phyloP scores from a whole-genome alignment of 2,113 vertebrate species.

The Mirounga angustirostris region DNA sequence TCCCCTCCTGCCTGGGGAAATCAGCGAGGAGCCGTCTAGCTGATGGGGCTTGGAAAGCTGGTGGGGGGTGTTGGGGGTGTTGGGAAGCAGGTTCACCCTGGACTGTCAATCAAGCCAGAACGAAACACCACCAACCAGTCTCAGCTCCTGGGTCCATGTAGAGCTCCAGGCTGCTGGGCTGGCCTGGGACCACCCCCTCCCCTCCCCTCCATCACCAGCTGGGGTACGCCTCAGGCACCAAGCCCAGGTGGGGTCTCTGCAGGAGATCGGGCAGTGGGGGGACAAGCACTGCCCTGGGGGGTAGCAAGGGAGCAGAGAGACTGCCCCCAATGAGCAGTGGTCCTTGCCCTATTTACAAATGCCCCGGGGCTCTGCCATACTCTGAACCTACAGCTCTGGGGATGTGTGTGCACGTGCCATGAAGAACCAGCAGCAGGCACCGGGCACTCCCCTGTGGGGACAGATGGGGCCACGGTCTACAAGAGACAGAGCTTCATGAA shows the following conservation, averaged over 20 bases:
- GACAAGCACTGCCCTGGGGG: accelerated
- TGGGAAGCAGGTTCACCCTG: neutral
- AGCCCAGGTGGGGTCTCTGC: neutral
- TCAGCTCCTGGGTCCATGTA: accelerated
- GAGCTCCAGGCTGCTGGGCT: neutral
- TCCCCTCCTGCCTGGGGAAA: neutral
- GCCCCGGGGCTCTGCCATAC: neutral
- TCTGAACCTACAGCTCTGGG: neutral
- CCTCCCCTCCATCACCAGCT: neutral
- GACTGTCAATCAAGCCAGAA: neutral
- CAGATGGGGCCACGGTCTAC: neutral
- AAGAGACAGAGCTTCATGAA: neutral
- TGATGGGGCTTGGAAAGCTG: neutral
- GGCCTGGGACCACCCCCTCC: neutral
- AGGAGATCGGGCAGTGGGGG: neutral
- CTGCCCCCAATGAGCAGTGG: accelerated
- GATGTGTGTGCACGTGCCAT: accelerated
- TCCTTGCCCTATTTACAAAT: accelerated
- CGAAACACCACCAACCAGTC: too few relatives aligned
- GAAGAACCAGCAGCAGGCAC: too few relatives aligned
- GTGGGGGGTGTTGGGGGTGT: accelerated
- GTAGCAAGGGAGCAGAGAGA: neutral
- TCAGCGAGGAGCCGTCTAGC: neutral
- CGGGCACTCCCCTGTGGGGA: neutral
- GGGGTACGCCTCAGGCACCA: neutral